A percentile compares a stretch with the other conserved stretches of the same genome.
Conservation (phyloP, 2,113 vertebrate species). For the Chloroceryle aenea region DNA sequence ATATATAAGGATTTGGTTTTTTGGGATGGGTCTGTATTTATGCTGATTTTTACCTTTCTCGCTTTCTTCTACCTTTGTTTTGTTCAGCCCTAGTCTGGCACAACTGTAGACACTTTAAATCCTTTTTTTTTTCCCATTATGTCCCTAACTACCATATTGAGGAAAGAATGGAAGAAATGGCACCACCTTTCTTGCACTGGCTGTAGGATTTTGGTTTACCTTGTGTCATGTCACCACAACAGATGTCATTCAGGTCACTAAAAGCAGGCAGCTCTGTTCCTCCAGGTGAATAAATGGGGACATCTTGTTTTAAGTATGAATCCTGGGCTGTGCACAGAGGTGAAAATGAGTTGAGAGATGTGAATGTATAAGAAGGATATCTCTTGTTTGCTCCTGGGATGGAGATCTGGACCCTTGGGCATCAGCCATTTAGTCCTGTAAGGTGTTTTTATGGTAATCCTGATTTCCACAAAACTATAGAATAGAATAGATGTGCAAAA, state of each 20-base stretch:
- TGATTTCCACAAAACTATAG: neutral
- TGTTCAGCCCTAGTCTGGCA: neutral
- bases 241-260: neutral
- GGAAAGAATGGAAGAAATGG: neutral
- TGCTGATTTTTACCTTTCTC: neutral
- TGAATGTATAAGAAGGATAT: neutral
- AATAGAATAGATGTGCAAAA: neutral
- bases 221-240: neutral
- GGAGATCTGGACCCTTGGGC: neutral
- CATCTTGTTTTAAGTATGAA: neutral
- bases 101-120: neutral
- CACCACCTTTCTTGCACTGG: neutral
- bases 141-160: neutral
- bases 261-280: neutral
- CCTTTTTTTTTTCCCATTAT: neutral
- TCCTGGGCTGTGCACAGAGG: neutral
- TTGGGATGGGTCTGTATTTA: neutral
- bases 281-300: neutral
- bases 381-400: neutral
- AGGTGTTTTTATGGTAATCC: neutral
- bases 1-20: neutral
- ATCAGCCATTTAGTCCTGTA: neutral
- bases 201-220: neutral
- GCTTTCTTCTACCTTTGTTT: neutral
- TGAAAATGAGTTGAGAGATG: neutral